phyloP scores from a whole-genome alignment of 2,113 vertebrate genomes.

The Microtus oregoni region DNA sequence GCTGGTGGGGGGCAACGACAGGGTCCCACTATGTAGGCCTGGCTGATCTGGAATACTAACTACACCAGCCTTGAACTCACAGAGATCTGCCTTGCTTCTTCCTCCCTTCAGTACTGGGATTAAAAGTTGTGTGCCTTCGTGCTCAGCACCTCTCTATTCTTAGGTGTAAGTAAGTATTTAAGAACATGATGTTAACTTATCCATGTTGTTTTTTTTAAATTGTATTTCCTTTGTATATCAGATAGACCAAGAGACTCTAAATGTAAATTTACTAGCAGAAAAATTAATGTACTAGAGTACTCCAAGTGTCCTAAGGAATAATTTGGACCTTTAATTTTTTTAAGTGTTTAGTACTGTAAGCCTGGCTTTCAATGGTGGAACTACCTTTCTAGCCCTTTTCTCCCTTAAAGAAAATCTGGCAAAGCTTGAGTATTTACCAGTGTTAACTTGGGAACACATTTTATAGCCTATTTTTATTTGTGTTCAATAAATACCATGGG shows the following conservation, averaged over 20 bases:
- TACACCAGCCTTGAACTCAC: background rate
- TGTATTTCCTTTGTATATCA: background rate
- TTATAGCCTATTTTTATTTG: background rate
- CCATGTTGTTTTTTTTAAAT: conserved; percentile 9
- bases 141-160: background rate
- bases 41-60: background rate
- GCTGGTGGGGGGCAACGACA: too few relatives aligned
- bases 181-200: conserved; percentile 13
- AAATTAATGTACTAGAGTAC: conserved; percentile 6
- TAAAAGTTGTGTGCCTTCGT: background rate
- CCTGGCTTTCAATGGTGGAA: background rate
- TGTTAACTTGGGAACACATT: background rate
- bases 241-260: background rate
- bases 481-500: background rate
- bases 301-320: background rate
- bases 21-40: background rate
- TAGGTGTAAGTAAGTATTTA: background rate
- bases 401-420: background rate
- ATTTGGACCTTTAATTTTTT: background rate
- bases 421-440: background rate
- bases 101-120: background rate
- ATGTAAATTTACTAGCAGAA: background rate
- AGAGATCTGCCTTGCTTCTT: background rate
- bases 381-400: background rate
- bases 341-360: background rate